phyloP scores from a whole-genome alignment of 2,888 invertebrate species.

The Crematogaster levior region DNA sequence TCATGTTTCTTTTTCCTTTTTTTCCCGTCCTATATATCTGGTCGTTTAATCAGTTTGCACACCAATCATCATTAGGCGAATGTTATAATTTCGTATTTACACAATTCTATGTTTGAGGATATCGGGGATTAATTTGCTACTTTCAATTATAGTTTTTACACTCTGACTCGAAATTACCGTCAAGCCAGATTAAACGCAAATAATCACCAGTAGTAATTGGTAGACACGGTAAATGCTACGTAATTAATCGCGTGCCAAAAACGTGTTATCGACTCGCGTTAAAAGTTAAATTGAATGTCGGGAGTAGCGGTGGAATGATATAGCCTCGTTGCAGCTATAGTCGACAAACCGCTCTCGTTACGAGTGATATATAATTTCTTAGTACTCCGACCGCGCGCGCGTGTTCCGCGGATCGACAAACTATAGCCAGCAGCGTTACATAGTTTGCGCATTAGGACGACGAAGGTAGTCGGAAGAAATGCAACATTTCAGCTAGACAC shows the following conservation, averaged over 20 bases:
- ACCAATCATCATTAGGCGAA: constrained; percentile 50
- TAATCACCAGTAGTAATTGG: constrained; percentile 49
- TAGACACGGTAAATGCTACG: constrained; percentile 49
- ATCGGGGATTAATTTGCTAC: constrained; percentile 48
- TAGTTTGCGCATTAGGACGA: constrained; percentile 52
- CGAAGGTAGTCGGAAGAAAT: constrained; percentile 37
- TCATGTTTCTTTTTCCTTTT: background rate
- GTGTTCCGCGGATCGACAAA: constrained; percentile 30
- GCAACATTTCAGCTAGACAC: constrained; percentile 28
- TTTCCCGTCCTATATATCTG: background rate
- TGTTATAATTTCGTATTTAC: constrained; percentile 46
- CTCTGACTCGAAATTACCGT: constrained; percentile 36
- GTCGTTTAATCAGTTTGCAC: constrained; percentile 36
- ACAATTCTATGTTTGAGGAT: constrained; percentile 36
- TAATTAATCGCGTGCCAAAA: constrained; percentile 53
- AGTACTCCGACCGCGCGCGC: constrained; percentile 28
- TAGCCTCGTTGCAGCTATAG: constrained; percentile 17
- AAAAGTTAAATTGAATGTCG: constrained; percentile 53
- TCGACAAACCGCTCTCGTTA: constrained; percentile 43
- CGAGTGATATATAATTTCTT: constrained; percentile 46
- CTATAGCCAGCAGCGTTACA: constrained; percentile 31
- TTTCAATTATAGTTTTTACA: constrained; percentile 56
- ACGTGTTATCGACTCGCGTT: constrained; percentile 50
- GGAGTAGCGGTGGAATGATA: constrained; percentile 10
- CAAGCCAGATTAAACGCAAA: constrained; percentile 53